Percentiles rank a stretch among this genome's conserved stretches.
phyloP scores from a whole-genome alignment of 2,113 vertebrate species.

The Dryoscopus gambensis region DNA sequence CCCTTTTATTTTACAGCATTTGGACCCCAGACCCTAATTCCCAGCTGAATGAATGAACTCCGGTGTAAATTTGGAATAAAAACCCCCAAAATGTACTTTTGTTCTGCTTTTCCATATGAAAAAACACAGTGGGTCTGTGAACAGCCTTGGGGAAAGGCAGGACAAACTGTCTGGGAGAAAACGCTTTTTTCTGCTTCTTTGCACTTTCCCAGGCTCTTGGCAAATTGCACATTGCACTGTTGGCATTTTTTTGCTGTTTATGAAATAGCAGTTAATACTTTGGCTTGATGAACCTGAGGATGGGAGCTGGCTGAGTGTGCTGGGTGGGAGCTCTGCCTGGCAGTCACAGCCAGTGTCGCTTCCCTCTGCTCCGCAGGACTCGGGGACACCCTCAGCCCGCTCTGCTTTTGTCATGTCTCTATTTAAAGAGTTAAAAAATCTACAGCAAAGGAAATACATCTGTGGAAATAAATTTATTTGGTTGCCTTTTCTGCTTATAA shows the following conservation, averaged over 20 bases:
- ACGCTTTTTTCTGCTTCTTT: background rate
- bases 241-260: background rate
- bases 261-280: background rate
- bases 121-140: too few species aligned
- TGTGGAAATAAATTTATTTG: background rate
- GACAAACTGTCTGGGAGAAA: background rate
- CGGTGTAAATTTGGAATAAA: background rate
- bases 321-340: background rate
- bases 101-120: background rate
- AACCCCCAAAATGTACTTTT: background rate
- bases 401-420: background rate
- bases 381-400: rapidly evolving
- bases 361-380: background rate
- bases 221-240: background rate
- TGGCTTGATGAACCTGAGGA: background rate
- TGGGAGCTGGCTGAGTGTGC: background rate
- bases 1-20: background rate
- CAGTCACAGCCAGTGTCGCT: rapidly evolving
- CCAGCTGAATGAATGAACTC: background rate
- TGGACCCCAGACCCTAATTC: background rate
- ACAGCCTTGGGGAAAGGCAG: background rate
- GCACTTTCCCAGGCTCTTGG: background rate
- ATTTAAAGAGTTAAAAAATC: background rate
- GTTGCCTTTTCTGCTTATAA: background rate
- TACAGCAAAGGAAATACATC: background rate